A percentile compares a stretch with the other conserved stretches of the same genome.
Conservation (phyloP, 2,888 invertebrate genomes). For the Eurytoma californica region DNA sequence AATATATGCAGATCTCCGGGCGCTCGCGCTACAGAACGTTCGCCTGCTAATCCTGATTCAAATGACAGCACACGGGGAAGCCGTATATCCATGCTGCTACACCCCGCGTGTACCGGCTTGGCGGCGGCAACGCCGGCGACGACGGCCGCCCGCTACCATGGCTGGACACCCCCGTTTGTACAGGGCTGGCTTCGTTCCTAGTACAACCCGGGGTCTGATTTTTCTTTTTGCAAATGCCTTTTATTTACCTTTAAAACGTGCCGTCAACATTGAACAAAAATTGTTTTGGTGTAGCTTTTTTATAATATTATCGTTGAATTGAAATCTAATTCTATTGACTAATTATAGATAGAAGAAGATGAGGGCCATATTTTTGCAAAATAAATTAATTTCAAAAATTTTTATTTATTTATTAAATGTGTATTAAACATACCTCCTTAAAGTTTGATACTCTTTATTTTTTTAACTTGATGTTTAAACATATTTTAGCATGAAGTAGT, state of each 20-base stretch:
- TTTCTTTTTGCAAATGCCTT: neutral
- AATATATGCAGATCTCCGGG: constrained; percentile 51
- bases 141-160: constrained; percentile 20
- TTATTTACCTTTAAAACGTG: neutral
- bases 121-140: constrained; percentile 3
- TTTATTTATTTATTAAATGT: too few relatives aligned
- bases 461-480: too few relatives aligned
- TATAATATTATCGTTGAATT: too few relatives aligned
- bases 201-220: constrained; percentile 2
- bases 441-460: too few relatives aligned
- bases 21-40: constrained; percentile 23
- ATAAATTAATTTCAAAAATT: too few relatives aligned
- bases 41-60: constrained; percentile 69
- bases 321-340: too few relatives aligned
- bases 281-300: too few relatives aligned
- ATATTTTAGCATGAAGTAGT: too few relatives aligned
- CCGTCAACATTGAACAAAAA: too few relatives aligned
- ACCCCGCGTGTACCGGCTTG: constrained; percentile 16
- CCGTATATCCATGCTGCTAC: constrained; percentile 65
- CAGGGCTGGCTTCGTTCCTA: constrained; percentile 39
- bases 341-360: too few relatives aligned
- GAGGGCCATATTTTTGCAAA: too few relatives aligned
- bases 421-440: too few relatives aligned
- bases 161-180: constrained; percentile 26
- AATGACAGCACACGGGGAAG: constrained; percentile 71